A percentile compares a stretch with the other conserved stretches of the same genome.
Evolutionary conservation across 2,888 invertebrate species (phyloP).

Genomic region (Trissonchulus latispiculum): DNA sequence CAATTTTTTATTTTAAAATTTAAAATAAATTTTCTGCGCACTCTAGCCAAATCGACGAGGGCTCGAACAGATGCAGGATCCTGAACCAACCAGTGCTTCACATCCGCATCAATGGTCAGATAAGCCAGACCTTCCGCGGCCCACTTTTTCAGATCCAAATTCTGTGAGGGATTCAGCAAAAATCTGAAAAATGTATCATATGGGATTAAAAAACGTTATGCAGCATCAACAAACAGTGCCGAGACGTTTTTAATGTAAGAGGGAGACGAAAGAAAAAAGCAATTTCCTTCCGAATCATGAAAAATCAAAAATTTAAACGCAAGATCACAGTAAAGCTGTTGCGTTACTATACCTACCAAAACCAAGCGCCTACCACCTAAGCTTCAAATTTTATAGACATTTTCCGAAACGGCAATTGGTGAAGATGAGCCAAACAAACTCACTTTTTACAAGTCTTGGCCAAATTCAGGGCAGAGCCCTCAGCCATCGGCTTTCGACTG

Average conservation of each 20-base stretch:
- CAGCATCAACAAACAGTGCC: no score
- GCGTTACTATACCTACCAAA: no score
- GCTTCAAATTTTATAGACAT: no score
- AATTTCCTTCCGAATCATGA: no score
- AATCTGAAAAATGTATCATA: slow-evolving; percentile 57
- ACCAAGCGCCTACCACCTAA: no score
- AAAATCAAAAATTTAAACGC: no score
- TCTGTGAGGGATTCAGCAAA: slow-evolving; percentile 71
- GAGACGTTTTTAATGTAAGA: no score
- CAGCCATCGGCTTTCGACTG: slow-evolving; percentile 83
- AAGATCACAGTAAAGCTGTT: no score
- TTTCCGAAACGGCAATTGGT: no score
- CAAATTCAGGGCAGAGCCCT: slow-evolving; percentile 80
- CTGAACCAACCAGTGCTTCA: slow-evolving; percentile 86
- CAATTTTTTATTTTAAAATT: no score
- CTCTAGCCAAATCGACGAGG: slow-evolving; percentile 73
- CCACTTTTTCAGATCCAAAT: slow-evolving; percentile 82
- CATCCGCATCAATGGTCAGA: slow-evolving; percentile 90
- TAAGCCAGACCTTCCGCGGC: slow-evolving; percentile 93
- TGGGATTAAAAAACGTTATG: no score
- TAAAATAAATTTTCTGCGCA: slow-evolving; percentile 28
- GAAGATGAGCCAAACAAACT: slow-evolving; percentile 29
- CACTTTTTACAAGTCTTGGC: slow-evolving; percentile 80
- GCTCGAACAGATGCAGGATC: slow-evolving; percentile 70
- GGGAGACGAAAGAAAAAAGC: no score